Base-by-base conservation (phyloP, 2,797 vertebrate genomes). In the Centropyge bicolor region DNA sequence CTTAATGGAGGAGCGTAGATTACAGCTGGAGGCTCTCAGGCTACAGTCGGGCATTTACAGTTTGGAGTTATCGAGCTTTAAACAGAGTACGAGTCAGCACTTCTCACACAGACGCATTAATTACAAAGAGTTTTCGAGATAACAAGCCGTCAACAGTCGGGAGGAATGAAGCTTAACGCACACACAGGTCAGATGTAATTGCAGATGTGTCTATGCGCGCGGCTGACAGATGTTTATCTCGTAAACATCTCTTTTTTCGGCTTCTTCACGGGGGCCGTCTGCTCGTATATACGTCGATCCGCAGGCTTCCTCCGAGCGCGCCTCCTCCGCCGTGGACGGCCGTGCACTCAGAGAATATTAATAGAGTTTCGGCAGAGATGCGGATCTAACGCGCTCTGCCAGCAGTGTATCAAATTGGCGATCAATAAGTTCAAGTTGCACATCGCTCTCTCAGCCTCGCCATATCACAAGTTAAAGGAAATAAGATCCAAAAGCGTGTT, bases 351-450 rank as follows among this genome's bases (percentile, higher is more conserved):
- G 46, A 76, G 84, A 91, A 89, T 89, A 91, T 91, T 82, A 90
- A 91, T 80, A 83, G 84, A 81, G 56, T 61, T 63, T 68, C 65
- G 69, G 74, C 77, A 49, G 52, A 62, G 77, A 78, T 78, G 74
- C 71, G 45, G 65, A 89, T 86, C 75, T 59, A 48, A 82, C 74
- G 72, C 40, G 12, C 70, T 80, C 72, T 9, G 80, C 74, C 75
- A 35, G 84, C 74, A 36, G 73, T 76, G 83, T 67, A 90, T 92
- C 86, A 90, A 79, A 88, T 74, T 43, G 73, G 62, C 41, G 54
- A 92, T 91, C 89, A 22, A 91, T 91, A 80, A 17, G 74, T 83
- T 85, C 70, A 83, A 74, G 88, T 83, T 86, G 51, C 83, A 64
- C 84, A 84, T 86, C 81, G 62, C 22, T 78, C 73, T 6, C 73